Conservation (phyloP, 2,888 invertebrate species). For the Fragum fragum region DNA sequence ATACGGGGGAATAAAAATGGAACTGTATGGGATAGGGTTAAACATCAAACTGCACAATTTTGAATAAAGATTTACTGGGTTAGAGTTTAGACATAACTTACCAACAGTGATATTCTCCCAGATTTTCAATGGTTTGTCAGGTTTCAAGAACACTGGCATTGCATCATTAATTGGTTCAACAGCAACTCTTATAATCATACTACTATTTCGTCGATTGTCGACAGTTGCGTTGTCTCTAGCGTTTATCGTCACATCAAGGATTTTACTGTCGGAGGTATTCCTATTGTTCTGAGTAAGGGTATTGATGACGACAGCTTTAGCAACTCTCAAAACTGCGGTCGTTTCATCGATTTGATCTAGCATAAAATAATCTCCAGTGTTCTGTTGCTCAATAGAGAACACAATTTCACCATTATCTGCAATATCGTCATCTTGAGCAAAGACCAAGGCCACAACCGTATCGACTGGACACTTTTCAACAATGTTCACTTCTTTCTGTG, state of each 20-base stretch:
- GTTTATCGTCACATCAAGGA: constrained; percentile 36
- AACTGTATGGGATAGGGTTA: too few relatives aligned
- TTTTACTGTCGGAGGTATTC: constrained; percentile 40
- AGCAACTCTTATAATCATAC: constrained; percentile 40
- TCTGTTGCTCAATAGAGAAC: constrained; percentile 39
- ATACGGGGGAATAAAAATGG: too few relatives aligned
- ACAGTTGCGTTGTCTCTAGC: constrained; percentile 58
- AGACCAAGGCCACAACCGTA: constrained; percentile 48
- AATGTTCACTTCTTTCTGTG: constrained; percentile 26
- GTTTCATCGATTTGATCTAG: constrained; percentile 40
- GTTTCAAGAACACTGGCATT: constrained; percentile 59
- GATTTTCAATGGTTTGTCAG: not conserved
- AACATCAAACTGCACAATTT: too few relatives aligned
- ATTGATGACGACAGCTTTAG: constrained; percentile 40
- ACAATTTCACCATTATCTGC: constrained; percentile 62
- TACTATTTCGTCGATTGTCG: constrained; percentile 13
- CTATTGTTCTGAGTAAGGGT: not conserved
- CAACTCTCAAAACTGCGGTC: constrained; percentile 40
- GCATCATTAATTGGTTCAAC: constrained; percentile 68
- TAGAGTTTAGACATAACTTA: too few relatives aligned
- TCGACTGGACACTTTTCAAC: constrained; percentile 50
- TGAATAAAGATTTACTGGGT: too few relatives aligned
- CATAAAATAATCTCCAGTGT: constrained; percentile 34
- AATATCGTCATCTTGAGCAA: constrained; percentile 60
- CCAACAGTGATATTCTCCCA: constrained; percentile 3